Evolutionary conservation across 2,797 vertebrate genomes (phyloP), one percentile per base, ranked within the genome.

Genomic region (Pogonophryne albipinna): DNA sequence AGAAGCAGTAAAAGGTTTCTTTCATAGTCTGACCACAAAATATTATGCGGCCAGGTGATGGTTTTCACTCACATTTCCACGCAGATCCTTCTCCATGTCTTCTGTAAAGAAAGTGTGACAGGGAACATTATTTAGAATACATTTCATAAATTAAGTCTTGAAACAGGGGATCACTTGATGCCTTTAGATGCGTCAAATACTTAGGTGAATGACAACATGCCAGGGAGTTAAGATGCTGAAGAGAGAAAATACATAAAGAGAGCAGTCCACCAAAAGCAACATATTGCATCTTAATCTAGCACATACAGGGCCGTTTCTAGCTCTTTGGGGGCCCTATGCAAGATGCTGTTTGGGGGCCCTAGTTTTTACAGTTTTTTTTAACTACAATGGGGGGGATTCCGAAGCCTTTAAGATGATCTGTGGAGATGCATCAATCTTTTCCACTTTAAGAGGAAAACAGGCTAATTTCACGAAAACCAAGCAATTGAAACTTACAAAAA

Each of bases 51-150:
- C 34, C 13, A 61, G 59, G 51, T 17, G 56, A 62, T 27, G 38
- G 0, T 55, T 71, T 82, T 66, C 75, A 95, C 95, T 95, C 90
- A 95, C 95, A 46, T 94, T 92, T 84, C 71, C 85, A 57, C 55
- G 51, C 3, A 0, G 65, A 47, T 90, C 88, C 71, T 90, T 90
- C 59, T 89, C 89, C 13, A 49, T 23, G 23, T 82, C 85, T 57
- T 94, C 95, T 95, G 92, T 17, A 49, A 74, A 83, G 52, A 16
- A 71, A 82, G 14, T 2, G 19, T 41, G 27, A 71, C 44, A 81
- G 34, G 50, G 6, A 62, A 70, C 0, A 12, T 4, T 0, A 1
- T 31, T 74, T 52, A 46, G 45, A 64, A 74, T 9, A 53, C 17
- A 51, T 8, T 41, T 76, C 12, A 13, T 66, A 42, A 2, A 53